These are phyloP conservation scores for Parus major DNA, from an alignment of 2,113 vertebrate genomes.

Conservation along the genomic window DNA sequence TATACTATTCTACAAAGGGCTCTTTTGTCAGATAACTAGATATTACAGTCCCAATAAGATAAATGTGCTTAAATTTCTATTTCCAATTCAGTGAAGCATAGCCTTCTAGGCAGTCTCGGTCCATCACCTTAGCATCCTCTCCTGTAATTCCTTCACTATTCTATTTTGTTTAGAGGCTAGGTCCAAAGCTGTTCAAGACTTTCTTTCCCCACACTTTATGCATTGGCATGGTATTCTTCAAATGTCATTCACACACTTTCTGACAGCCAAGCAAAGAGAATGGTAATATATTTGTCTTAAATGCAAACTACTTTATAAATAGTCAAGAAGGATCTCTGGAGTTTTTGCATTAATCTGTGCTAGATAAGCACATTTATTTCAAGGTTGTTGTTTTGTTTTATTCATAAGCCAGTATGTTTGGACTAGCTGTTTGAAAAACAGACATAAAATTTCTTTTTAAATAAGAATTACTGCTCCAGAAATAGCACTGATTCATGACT, in stretches of 20 bases:
- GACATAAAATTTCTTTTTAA: neutral
- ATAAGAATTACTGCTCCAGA: neutral
- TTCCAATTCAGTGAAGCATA: neutral
- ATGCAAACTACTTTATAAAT: neutral
- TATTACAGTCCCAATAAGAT: neutral
- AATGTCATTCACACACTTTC: neutral
- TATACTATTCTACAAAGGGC: neutral
- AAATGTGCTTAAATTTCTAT: neutral
- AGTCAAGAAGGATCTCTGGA: neutral
- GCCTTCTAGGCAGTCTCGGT: neutral
- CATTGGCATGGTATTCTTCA: neutral
- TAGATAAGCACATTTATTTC: neutral
- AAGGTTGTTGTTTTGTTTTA: neutral
- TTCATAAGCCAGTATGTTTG: neutral
- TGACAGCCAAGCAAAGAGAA: neutral
- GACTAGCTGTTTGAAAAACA: neutral
- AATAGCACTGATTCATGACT: neutral
- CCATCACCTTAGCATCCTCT: neutral
- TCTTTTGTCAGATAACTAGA: neutral
- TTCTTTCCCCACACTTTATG: neutral
- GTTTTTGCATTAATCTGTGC: neutral
- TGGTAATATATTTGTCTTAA: neutral
- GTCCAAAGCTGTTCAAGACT: neutral
- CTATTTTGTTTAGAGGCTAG: neutral
- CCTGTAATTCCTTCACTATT: neutral